phyloP scores from a whole-genome alignment of 2,888 invertebrate species.

The Cheiracanthium punctorium region DNA sequence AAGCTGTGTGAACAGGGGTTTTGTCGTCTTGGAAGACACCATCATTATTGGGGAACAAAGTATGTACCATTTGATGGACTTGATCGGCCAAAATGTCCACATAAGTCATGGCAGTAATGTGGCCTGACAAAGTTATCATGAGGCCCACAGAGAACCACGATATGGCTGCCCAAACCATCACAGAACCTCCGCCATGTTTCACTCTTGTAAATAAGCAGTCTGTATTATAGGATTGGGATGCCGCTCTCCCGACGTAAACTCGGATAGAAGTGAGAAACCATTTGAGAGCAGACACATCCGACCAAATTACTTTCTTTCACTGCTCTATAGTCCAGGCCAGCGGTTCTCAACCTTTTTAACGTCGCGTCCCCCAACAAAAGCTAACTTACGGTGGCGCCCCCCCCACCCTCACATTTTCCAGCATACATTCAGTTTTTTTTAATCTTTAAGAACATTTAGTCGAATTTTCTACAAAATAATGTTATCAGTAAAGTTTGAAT shows the following conservation, averaged over 20 bases:
- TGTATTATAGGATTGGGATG: too few relatives aligned
- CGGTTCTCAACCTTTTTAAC: too few relatives aligned
- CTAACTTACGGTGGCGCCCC: too few relatives aligned
- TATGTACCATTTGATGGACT: not conserved
- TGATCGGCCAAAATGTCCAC: not conserved
- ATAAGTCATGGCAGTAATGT: not conserved
- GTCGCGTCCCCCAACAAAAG: too few relatives aligned
- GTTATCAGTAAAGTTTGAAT: too few relatives aligned
- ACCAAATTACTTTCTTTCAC: not conserved
- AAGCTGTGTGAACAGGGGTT: too few relatives aligned
- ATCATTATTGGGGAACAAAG: not conserved
- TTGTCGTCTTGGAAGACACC: not conserved
- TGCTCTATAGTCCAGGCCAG: not conserved
- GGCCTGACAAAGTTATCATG: not conserved
- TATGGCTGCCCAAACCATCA: conserved; percentile 1
- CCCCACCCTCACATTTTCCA: too few relatives aligned
- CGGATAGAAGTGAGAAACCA: not conserved
- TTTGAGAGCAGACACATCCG: not conserved
- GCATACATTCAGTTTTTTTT: too few relatives aligned
- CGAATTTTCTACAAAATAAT: too few relatives aligned
- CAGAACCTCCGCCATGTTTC: not conserved
- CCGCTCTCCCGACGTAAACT: not conserved
- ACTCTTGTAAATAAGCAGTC: too few relatives aligned
- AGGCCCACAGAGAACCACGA: not conserved
- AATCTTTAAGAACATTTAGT: too few relatives aligned